These are phyloP conservation scores for Meandrina meandrites DNA, from an alignment of 92 coral and sea anemone species.

Conservation along the genomic window DNA sequence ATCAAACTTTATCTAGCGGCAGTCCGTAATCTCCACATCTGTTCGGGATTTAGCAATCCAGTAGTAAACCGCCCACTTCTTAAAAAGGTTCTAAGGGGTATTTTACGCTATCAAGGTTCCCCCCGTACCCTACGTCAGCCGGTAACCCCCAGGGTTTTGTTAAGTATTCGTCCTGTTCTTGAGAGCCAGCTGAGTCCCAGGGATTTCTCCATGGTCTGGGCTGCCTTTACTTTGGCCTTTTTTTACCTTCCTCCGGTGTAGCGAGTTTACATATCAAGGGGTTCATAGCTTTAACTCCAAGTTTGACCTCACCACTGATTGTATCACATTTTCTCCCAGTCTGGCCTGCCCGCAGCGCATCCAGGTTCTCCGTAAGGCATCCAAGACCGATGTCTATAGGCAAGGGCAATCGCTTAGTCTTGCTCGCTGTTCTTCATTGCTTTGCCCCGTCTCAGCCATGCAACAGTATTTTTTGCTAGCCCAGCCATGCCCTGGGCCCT, in stretches of 20 bases:
- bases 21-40: background rate
- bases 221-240: constrained; percentile 26
- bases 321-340: background rate
- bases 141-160: background rate
- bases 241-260: constrained; percentile 34
- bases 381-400: background rate
- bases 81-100: constrained; percentile 47
- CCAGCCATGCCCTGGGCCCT: background rate
- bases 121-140: background rate
- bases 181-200: background rate
- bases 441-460: background rate
- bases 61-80: constrained; percentile 30
- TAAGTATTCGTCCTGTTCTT: background rate
- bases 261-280: constrained; percentile 26
- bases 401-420: background rate
- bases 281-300: background rate
- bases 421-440: background rate
- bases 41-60: constrained; percentile 34
- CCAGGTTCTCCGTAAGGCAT: background rate
- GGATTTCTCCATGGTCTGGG: constrained; percentile 12
- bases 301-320: constrained; percentile 4
- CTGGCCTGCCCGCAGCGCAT: constrained; percentile 7
- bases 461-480: background rate
- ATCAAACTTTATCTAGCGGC: constrained; percentile 61
- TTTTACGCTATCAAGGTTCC: constrained; percentile 46